Percentiles rank a stretch among this genome's conserved stretches.
Conservation (phyloP, 92 coral and sea anemone species). For the Parazoanthus atlanticus region DNA sequence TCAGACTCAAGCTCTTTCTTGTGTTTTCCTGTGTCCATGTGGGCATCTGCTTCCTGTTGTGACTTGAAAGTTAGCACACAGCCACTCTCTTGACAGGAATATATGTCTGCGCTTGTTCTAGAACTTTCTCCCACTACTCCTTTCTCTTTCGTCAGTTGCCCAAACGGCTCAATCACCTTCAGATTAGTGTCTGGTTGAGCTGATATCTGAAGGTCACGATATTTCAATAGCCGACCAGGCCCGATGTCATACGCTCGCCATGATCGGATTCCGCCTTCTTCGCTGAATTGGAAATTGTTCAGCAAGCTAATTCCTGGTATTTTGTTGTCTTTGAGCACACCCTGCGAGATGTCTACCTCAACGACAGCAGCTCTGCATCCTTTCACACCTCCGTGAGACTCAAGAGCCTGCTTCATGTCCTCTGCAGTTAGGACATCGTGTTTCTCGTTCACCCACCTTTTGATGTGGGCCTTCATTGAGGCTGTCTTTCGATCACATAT, state of each 20-base stretch:
- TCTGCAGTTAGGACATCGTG: constrained; percentile 50
- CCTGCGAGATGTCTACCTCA: constrained; percentile 39
- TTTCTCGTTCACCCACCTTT: constrained; percentile 54
- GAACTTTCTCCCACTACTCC: constrained; percentile 37
- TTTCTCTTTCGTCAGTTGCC: constrained; percentile 39
- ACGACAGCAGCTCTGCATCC: constrained; percentile 58
- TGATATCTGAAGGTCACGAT: constrained; percentile 17
- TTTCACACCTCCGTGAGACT: constrained; percentile 52
- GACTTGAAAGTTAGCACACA: constrained; percentile 55
- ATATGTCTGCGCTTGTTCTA: constrained; percentile 33
- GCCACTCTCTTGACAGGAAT: constrained; percentile 40
- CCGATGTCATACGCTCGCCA: constrained; percentile 52
- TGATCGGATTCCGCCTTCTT: constrained; percentile 32
- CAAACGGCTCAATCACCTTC: constrained; percentile 46
- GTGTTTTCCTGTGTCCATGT: constrained; percentile 57
- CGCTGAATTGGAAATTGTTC: constrained; percentile 32
- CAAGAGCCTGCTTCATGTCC: constrained; percentile 52
- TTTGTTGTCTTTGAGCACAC: constrained; percentile 35
- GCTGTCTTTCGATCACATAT: constrained; percentile 57
- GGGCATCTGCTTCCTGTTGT: constrained; percentile 34
- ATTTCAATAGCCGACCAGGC: constrained; percentile 13
- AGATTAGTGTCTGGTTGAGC: constrained; percentile 43
- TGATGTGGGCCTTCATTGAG: constrained; percentile 53
- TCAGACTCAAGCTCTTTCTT: constrained; percentile 35
- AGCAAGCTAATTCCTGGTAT: constrained; percentile 40